Conservation (phyloP, 2,113 vertebrate genomes). For the Nothobranchius kuhntae region DNA sequence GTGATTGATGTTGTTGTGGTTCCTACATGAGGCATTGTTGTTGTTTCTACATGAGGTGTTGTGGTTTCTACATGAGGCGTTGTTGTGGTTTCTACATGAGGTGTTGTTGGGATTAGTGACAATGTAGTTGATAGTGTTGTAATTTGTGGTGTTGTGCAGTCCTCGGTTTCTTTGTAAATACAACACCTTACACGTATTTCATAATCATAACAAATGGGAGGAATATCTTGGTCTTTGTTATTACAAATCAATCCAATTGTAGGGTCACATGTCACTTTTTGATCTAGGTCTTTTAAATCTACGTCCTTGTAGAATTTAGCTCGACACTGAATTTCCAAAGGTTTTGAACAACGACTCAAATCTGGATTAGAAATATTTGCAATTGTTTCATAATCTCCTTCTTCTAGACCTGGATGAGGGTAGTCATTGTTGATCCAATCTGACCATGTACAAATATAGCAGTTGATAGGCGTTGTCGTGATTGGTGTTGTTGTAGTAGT, state of each 20-base stretch:
- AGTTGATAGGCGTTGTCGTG: neutral
- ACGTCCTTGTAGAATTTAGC: accelerated
- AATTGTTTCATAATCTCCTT: slow-evolving; percentile 40
- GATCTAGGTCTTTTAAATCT: neutral
- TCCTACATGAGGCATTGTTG: too few species aligned
- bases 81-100: too few species aligned
- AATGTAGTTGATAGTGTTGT: too few species aligned
- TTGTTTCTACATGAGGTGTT: too few species aligned
- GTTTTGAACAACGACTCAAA: slow-evolving; percentile 15
- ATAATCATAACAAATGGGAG: too few species aligned
- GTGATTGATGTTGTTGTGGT: too few species aligned
- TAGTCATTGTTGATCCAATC: slow-evolving; percentile 22
- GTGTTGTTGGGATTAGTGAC: too few species aligned
- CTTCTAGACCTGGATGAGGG: accelerated
- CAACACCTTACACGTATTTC: too few species aligned
- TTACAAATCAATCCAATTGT: slow-evolving; percentile 55
- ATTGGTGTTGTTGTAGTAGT: too few species aligned
- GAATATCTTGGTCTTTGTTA: slow-evolving; percentile 52
- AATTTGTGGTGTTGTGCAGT: too few species aligned
- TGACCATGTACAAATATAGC: slow-evolving; percentile 37
- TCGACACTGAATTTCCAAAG: slow-evolving; percentile 47
- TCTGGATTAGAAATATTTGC: slow-evolving; percentile 6
- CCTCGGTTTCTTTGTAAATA: too few species aligned
- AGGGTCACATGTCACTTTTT: slow-evolving; percentile 39
- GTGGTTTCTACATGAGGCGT: too few species aligned